A percentile compares a stretch with the other conserved stretches of the same genome.
phyloP scores from a whole-genome alignment of 2,888 invertebrate genomes.

The Diarsia rubi region DNA sequence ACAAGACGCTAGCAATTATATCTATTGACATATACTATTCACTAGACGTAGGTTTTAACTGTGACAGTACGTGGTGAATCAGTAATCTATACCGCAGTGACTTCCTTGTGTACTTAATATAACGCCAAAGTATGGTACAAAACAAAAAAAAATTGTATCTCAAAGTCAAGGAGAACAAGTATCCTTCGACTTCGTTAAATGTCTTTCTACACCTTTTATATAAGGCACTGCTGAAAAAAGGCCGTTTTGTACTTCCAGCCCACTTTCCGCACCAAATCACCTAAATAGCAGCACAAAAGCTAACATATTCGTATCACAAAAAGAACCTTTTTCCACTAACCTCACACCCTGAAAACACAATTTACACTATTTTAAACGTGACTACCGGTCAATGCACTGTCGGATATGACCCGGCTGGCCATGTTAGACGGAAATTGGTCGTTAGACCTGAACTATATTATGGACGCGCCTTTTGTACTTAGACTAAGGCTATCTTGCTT shows the following conservation, averaged over 20 bases:
- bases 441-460: constrained; percentile 46
- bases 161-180: too few relatives aligned
- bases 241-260: background rate
- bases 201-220: background rate
- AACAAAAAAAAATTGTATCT: too few relatives aligned
- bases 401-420: constrained; percentile 55
- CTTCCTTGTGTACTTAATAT: too few relatives aligned
- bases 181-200: too few relatives aligned
- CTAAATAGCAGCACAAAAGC: constrained; percentile 14
- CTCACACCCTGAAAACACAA: constrained; percentile 50
- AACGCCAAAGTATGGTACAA: too few relatives aligned
- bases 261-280: constrained; percentile 7
- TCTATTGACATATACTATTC: too few relatives aligned
- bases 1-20: too few relatives aligned
- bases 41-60: too few relatives aligned
- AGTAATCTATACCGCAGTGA: too few relatives aligned
- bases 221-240: background rate
- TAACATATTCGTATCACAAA: constrained; percentile 7
- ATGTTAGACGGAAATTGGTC: constrained; percentile 62
- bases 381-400: constrained; percentile 32
- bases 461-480: constrained; percentile 52
- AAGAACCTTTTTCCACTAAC: constrained; percentile 33
- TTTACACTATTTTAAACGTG: constrained; percentile 54
- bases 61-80: too few relatives aligned
- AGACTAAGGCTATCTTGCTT: background rate